Percentiles rank a stretch among this genome's conserved stretches.
Conservation (phyloP, 2,888 invertebrate species). For the Caenorhabditis sinica region DNA sequence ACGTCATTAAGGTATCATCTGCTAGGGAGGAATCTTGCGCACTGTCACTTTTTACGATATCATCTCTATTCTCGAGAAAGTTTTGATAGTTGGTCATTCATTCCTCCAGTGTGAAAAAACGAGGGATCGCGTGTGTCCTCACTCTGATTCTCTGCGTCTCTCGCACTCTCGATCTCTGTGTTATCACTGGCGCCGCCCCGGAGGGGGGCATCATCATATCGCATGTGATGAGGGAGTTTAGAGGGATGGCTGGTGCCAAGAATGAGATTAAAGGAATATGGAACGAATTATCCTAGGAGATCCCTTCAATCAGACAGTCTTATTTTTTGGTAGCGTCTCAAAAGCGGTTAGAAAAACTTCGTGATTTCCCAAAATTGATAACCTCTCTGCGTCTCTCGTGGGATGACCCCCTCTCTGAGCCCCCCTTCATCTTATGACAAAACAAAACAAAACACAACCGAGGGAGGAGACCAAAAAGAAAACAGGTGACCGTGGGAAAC, state of each 20-base stretch:
- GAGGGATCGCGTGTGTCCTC: slow-evolving; percentile 35
- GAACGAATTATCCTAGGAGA: too few relatives aligned
- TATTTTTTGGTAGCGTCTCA: too few relatives aligned
- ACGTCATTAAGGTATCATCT: slow-evolving; percentile 33
- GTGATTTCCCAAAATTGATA: background rate
- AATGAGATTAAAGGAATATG: too few relatives aligned
- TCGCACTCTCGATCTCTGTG: slow-evolving; percentile 4
- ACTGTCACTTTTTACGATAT: slow-evolving; percentile 32
- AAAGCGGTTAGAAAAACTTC: too few relatives aligned
- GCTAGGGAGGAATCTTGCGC: slow-evolving; percentile 13
- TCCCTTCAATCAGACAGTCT: too few relatives aligned
- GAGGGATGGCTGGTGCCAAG: too few relatives aligned
- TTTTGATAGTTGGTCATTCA: slow-evolving; percentile 32
- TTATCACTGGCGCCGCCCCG: slow-evolving; percentile 13
- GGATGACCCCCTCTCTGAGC: too few relatives aligned
- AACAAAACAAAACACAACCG: background rate
- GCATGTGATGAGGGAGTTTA: slow-evolving; percentile 41
- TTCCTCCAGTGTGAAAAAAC: background rate
- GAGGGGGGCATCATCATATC: slow-evolving; percentile 42
- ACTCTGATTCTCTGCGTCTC: background rate
- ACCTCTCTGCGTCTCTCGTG: slow-evolving; percentile 4
- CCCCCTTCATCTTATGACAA: slow-evolving; percentile 12
- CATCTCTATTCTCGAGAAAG: slow-evolving; percentile 20
- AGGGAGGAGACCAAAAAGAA: slow-evolving; percentile 4
- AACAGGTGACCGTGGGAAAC: slow-evolving; percentile 61